Percentiles rank a stretch among this genome's conserved stretches.
phyloP scores from a whole-genome alignment of 2,797 vertebrate genomes.

The Acrocephalus scirpaceus region DNA sequence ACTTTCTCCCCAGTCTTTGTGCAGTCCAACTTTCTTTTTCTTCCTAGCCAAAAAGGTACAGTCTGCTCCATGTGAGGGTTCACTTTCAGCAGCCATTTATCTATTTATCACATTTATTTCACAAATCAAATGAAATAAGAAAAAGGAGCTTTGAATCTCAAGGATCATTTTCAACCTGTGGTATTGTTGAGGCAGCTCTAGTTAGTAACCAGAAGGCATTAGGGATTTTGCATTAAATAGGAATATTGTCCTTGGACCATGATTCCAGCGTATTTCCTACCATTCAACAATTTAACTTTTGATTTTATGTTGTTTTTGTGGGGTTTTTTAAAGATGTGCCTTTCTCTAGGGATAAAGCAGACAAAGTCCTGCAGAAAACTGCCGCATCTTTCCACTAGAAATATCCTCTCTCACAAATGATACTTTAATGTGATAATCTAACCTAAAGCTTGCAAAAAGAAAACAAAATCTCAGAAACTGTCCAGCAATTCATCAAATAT shows the following conservation, averaged over 20 bases:
- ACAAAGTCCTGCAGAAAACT: neutral
- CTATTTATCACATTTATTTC: neutral
- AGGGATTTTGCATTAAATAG: neutral
- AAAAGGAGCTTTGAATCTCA: neutral
- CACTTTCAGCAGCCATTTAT: neutral
- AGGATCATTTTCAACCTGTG: neutral
- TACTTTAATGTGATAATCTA: neutral
- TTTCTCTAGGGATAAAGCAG: neutral
- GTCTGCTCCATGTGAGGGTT: neutral
- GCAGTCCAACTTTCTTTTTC: neutral
- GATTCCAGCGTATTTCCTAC: neutral
- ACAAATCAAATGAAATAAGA: neutral
- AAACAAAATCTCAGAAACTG: neutral
- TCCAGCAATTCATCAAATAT: neutral
- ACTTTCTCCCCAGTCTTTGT: neutral
- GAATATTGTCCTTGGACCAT: neutral
- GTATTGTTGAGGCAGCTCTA: neutral
- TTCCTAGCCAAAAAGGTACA: neutral
- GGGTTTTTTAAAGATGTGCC: neutral
- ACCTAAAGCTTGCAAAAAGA: neutral
- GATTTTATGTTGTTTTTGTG: neutral
- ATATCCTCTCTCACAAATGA: neutral
- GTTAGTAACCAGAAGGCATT: neutral
- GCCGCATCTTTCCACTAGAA: neutral
- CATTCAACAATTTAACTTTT: neutral